These are phyloP conservation scores for Salmo trutta DNA, from an alignment of 2,797 vertebrate genomes.

Conservation along the genomic window DNA sequence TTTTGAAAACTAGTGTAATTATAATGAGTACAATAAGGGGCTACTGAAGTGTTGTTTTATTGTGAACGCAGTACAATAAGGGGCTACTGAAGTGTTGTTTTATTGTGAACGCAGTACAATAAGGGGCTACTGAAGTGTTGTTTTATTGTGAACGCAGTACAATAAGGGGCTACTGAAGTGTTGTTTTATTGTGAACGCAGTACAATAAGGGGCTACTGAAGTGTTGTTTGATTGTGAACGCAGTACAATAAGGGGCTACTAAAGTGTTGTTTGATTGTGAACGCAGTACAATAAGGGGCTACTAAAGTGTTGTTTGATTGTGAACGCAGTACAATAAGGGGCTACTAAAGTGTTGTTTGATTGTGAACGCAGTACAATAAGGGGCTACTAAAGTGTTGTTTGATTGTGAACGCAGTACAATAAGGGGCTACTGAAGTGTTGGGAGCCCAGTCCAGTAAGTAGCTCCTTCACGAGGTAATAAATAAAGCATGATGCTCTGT, in stretches of 20 bases:
- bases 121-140: too few relatives aligned
- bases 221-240: background rate
- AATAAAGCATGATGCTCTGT: slow-evolving; percentile 66
- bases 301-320: background rate
- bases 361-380: background rate
- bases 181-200: too few relatives aligned
- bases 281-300: background rate
- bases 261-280: background rate
- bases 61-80: too few relatives aligned
- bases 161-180: too few relatives aligned
- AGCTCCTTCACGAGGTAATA: slow-evolving; percentile 60
- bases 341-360: background rate
- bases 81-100: too few relatives aligned
- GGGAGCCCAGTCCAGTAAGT: slow-evolving; percentile 42
- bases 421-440: background rate
- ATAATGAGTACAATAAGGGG: background rate
- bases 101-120: too few relatives aligned
- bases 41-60: too few relatives aligned
- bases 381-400: background rate
- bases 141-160: too few relatives aligned
- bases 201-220: too few relatives aligned
- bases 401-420: background rate
- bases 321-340: background rate
- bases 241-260: background rate
- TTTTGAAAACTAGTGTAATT: background rate